A percentile compares a stretch with the other conserved stretches of the same genome.
Conservation (phyloP, 2,797 vertebrate species). For the Rhynchonycteris naso region DNA sequence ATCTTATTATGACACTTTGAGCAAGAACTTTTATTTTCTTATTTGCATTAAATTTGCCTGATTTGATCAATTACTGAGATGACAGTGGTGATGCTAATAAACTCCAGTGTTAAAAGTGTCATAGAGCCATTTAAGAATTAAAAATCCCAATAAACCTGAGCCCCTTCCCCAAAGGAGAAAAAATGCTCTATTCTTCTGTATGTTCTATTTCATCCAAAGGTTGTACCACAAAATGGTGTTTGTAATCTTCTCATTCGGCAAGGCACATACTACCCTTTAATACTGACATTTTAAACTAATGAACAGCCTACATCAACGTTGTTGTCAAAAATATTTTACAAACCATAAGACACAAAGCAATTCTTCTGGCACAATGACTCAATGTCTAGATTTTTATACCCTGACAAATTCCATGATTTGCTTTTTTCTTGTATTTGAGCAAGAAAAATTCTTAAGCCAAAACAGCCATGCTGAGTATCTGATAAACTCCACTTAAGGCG, state of each 20-base stretch:
- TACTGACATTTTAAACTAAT: conserved; percentile 1
- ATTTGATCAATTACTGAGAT: not conserved
- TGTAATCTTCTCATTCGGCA: not conserved
- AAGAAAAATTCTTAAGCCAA: not conserved
- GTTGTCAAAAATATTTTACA: conserved; percentile 7
- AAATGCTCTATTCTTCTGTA: not conserved
- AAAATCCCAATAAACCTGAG: not conserved
- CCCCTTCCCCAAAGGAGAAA: not conserved
- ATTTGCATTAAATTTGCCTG: not conserved
- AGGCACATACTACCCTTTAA: not conserved
- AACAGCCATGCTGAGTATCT: not conserved
- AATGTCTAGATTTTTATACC: not conserved
- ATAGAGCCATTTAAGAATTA: not conserved
- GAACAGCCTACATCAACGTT: not conserved
- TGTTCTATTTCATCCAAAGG: not conserved
- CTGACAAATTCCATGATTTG: not conserved
- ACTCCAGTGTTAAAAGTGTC: not conserved
- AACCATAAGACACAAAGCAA: conserved; percentile 32
- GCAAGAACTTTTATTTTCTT: not conserved
- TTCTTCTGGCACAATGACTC: not conserved
- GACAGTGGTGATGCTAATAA: not conserved
- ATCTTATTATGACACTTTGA: not conserved
- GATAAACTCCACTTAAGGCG: not conserved
- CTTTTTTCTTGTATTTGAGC: not conserved
- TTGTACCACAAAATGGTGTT: not conserved